These are phyloP conservation scores for Chromis chromis DNA, from an alignment of 2,797 vertebrate species.

Conservation along the genomic window DNA sequence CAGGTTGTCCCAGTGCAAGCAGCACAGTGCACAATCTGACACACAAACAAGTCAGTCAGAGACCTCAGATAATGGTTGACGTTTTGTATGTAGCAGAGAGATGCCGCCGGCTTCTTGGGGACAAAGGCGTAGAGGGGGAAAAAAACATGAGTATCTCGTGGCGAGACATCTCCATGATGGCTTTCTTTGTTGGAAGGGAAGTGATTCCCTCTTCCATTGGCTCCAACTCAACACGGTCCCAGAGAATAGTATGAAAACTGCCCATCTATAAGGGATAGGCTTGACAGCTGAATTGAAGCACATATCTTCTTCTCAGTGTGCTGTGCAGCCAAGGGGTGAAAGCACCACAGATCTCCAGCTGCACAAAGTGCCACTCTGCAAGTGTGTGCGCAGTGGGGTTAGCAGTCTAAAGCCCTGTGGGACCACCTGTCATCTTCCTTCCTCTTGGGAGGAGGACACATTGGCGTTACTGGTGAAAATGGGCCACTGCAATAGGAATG, in stretches of 20 bases:
- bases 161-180: conserved; percentile 17
- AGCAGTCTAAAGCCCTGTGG: conserved; percentile 39
- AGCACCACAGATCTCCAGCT: conserved; percentile 17
- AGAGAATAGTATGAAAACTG: conserved; percentile 24
- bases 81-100: background rate
- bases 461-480: conserved; percentile 12
- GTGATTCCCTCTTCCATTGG: conserved; percentile 13
- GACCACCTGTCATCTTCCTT: conserved; percentile 28
- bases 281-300: conserved; percentile 42
- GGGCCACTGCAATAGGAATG: conserved; percentile 16
- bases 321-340: conserved; percentile 6
- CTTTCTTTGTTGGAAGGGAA: conserved; percentile 17
- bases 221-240: background rate
- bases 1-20: background rate
- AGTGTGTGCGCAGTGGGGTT: conserved; percentile 8
- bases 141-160: background rate
- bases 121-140: background rate
- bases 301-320: conserved; percentile 22
- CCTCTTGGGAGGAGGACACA: conserved; percentile 10
- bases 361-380: conserved; percentile 8
- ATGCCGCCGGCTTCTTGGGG: background rate
- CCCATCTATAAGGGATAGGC: background rate
- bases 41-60: conserved; percentile 2
- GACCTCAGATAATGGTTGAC: background rate
- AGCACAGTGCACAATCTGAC: background rate